Base-by-base conservation (phyloP, 2,888 invertebrate genomes). In the Euzetes globulus region DNA sequence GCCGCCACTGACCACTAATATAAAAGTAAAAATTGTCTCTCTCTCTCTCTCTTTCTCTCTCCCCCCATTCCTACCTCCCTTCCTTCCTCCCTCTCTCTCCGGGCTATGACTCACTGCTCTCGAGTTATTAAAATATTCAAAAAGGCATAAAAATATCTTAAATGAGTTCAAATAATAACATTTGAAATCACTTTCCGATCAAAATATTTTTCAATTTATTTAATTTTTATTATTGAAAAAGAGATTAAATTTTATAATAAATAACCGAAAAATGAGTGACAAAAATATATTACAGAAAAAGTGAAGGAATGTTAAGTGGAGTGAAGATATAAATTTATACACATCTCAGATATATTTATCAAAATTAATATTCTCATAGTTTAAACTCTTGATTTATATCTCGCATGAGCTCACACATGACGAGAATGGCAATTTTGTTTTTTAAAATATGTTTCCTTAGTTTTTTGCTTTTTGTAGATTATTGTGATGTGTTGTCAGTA, bases 41-140 rank as follows among this genome's bases (percentile, higher is more conserved):
- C 63, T 13, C 63, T 63, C 58, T 58, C 58, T 33, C 63, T 63
- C 63, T 29, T 33, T 63, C 63, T 33, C 33, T 27, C 29, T 60
- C 19, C 25, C 9, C 22, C 1, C 55, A 9, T 6, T 55, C 55
- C 55, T 55, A 19, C 6, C 55, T 55, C 55, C 9, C 29, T 29
- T 60, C 58, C 29, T 17, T 60, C 58, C 29, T 29, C 29, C 58
- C 15, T 6, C 22, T 5, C 58, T 27, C 33, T 33, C 29, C 27
- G 33, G 15, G 29, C 9, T 17, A n/a, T 55, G 25, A 25, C 11
- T 63, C 33, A 63, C n/a, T n/a, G n/a, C n/a, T n/a, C 19, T 3
- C 29, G 1, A 63, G 17, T 63, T n/a, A 63, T 63, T 55, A n/a
- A 19, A 19, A n/a, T 19, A 47, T 19, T n/a, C 15, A 52, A 52